Evolutionary conservation across 2,113 vertebrate species (phyloP), one percentile per base, ranked within the genome.

Genomic region (Hucho hucho): DNA sequence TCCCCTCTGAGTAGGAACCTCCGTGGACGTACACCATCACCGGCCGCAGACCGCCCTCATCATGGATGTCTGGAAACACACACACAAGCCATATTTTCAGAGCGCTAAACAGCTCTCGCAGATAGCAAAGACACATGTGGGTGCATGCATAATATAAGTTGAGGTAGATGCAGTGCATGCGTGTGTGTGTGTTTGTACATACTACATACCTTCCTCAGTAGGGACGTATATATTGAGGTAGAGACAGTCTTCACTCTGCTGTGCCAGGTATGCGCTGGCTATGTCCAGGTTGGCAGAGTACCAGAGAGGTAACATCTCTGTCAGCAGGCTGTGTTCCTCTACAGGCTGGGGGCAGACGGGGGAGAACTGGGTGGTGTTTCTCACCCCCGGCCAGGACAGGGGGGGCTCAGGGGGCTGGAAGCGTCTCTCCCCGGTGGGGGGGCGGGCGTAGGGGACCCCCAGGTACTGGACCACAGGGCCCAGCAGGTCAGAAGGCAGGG

Each of bases 171-270:
- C 87, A 5, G 49, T 59, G 26, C 37, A 28, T 58, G 20, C 14
- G 18, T 58, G 32, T 7, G 53, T 59, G 11, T 69, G 66, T 43
- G 37, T 43, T 43, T 43, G 37, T 43, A 11, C 61, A 84, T 89
- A 78, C 74, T 22, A 90, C 95, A 95, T 85, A 98, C 97, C 97
- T 67, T 98, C 96, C 79, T 98, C 97, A 0, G 97, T 99, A 86
- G 97, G 97, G 66, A 98, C 96, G 65, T 98, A 99, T 85, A 99
- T 95, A 75, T 99, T 99, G 83, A 98, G 88, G 84, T 96, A 98
- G 4, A 99, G 94, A 79, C 97, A 99, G 83, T 98, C 96, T 85
- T 99, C 97, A 2, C 94, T 98, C 84, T 99, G 97, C 77, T 98
- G 96, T 70, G 97, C 96, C 26, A 98, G 92, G 20, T 97, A 98